phyloP scores from a whole-genome alignment of 2,797 vertebrate genomes.

The Oreochromis mossambicus region DNA sequence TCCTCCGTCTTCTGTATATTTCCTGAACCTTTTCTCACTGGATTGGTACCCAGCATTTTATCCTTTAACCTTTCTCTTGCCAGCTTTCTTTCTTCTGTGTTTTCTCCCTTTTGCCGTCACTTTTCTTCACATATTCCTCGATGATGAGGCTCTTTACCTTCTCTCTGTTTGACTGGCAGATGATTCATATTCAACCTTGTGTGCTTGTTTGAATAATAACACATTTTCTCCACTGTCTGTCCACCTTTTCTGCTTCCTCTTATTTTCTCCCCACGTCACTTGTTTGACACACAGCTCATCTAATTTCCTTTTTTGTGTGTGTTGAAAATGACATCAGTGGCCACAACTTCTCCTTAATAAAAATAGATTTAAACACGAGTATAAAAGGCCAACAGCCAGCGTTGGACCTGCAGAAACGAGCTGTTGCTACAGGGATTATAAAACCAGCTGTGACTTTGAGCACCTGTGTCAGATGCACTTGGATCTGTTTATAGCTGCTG shows the following conservation, averaged over 20 bases:
- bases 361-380: neutral
- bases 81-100: neutral
- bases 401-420: neutral
- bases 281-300: neutral
- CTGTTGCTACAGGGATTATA: rapidly evolving
- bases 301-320: neutral
- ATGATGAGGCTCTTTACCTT: neutral
- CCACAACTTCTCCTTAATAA: neutral
- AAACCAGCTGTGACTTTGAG: neutral
- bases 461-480: neutral
- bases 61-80: neutral
- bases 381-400: neutral
- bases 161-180: neutral
- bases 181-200: neutral
- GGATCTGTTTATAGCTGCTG: neutral
- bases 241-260: neutral
- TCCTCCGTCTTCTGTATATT: neutral
- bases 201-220: neutral
- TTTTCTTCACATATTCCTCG: neutral
- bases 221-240: neutral
- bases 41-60: neutral
- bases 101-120: neutral
- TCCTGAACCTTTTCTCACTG: neutral
- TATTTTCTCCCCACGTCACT: neutral
- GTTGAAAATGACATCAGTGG: neutral